Percentiles rank a stretch among this genome's conserved stretches.
phyloP scores from a whole-genome alignment of 2,888 invertebrate species.

The Andrena fulva region DNA sequence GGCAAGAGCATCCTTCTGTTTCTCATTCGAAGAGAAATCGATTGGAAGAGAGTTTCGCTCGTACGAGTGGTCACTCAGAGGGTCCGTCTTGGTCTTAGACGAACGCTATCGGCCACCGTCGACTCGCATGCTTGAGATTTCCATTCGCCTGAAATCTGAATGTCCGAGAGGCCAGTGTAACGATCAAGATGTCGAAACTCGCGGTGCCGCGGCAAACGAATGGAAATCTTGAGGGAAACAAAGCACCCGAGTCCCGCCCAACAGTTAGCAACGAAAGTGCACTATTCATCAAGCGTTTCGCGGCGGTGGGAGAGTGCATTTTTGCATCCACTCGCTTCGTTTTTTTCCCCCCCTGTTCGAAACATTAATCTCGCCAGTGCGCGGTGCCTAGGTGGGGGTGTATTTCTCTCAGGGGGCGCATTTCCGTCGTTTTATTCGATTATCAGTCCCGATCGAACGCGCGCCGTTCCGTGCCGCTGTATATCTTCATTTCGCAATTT shows the following conservation, averaged over 20 bases:
- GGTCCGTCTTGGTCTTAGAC: too few relatives aligned
- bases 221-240: not conserved
- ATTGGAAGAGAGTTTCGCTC: not conserved
- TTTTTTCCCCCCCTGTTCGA: not conserved
- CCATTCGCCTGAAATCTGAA: too few relatives aligned
- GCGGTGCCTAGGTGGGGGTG: not conserved
- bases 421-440: constrained; percentile 53
- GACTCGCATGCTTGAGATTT: too few relatives aligned
- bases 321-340: not conserved
- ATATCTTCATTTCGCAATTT: constrained; percentile 55
- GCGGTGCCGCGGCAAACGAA: not conserved
- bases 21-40: not conserved
- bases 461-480: not conserved
- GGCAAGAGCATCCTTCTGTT: not conserved
- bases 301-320: not conserved
- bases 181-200: not conserved
- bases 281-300: constrained; percentile 35
- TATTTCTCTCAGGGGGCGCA: constrained; percentile 37
- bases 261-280: not conserved
- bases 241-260: not conserved
- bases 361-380: constrained; percentile 33
- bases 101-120: too few relatives aligned
- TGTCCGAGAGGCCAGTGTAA: too few relatives aligned
- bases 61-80: not conserved
- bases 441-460: constrained; percentile 49